Evolutionary conservation across 2,888 invertebrate genomes (phyloP).

Genomic region (Ditylenchus weischeri): DNA sequence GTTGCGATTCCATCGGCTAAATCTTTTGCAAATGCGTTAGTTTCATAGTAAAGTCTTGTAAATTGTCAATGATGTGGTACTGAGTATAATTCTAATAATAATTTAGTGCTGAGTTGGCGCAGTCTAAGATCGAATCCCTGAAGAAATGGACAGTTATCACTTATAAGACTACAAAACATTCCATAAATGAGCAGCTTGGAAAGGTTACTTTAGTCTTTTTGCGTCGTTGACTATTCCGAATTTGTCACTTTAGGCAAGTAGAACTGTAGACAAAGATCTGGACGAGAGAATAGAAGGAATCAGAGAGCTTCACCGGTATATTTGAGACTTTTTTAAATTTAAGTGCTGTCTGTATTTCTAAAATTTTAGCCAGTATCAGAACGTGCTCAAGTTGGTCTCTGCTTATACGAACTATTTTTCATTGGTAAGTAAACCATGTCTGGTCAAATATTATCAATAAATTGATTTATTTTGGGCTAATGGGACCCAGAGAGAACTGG

Average conservation of each 20-base stretch:
- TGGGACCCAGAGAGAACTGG: constrained; percentile 79
- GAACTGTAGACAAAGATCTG: constrained; percentile 27
- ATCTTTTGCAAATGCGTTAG: constrained; percentile 8
- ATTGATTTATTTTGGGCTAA: constrained; percentile 65
- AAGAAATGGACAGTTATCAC: constrained; percentile 97
- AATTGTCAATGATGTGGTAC: background rate
- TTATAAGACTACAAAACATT: constrained; percentile 93
- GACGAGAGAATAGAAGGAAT: constrained; percentile 29
- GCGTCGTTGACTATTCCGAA: background rate
- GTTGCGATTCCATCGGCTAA: background rate
- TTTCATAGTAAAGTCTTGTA: constrained; percentile 1
- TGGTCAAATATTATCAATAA: too few relatives aligned
- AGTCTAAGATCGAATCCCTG: constrained; percentile 79
- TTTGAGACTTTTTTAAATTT: too few relatives aligned
- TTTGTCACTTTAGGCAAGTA: constrained; percentile 18
- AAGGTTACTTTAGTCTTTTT: constrained; percentile 64
- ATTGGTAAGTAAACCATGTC: constrained; percentile 60
- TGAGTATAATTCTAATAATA: background rate
- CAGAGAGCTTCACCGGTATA: constrained; percentile 27
- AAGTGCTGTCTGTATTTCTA: too few relatives aligned
- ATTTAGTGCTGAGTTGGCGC: constrained; percentile 43
- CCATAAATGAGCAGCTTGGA: constrained; percentile 90
- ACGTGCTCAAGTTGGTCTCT: constrained; percentile 78
- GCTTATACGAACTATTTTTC: constrained; percentile 83
- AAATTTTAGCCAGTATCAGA: constrained; percentile 62